Percentiles rank a stretch among this genome's conserved stretches.
phyloP scores from a whole-genome alignment of 2,888 invertebrate species.

The Ennomos quercinarius region DNA sequence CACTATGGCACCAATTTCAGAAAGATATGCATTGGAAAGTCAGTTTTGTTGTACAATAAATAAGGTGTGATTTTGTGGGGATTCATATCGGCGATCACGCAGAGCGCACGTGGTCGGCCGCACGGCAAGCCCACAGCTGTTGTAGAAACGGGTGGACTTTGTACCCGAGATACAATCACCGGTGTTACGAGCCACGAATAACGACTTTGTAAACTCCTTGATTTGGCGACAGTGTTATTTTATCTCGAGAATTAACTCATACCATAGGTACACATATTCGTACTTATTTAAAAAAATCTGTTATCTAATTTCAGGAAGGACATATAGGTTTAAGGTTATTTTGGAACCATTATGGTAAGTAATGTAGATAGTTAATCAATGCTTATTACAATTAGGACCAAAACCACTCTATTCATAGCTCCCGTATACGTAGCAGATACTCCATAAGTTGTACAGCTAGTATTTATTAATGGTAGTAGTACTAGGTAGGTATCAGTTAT shows the following conservation, averaged over 20 bases:
- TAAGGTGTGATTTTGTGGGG: conserved; percentile 43
- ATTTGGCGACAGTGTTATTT: conserved; percentile 51
- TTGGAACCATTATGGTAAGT: too few species aligned
- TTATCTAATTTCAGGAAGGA: not conserved
- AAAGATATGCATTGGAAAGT: not conserved
- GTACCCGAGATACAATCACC: conserved; percentile 77
- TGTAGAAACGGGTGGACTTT: conserved; percentile 73
- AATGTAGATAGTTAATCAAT: too few species aligned
- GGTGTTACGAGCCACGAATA: conserved; percentile 65
- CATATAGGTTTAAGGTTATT: too few species aligned
- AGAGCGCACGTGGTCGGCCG: conserved; percentile 62
- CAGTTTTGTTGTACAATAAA: not conserved
- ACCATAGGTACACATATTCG: too few species aligned
- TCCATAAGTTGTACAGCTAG: too few species aligned
- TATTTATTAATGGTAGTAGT: too few species aligned
- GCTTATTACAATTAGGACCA: too few species aligned
- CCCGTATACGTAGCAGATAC: too few species aligned
- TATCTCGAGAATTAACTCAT: conserved; percentile 42
- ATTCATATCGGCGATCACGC: conserved; percentile 60
- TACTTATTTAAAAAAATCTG: too few species aligned
- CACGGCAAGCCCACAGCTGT: conserved; percentile 73
- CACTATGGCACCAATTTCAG: conserved; percentile 17
- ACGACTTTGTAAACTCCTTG: conserved; percentile 50
- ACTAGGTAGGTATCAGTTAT: too few species aligned
- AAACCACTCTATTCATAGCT: too few species aligned